phyloP scores from a whole-genome alignment of 2,113 vertebrate genomes.

The Ranitomeya variabilis region DNA sequence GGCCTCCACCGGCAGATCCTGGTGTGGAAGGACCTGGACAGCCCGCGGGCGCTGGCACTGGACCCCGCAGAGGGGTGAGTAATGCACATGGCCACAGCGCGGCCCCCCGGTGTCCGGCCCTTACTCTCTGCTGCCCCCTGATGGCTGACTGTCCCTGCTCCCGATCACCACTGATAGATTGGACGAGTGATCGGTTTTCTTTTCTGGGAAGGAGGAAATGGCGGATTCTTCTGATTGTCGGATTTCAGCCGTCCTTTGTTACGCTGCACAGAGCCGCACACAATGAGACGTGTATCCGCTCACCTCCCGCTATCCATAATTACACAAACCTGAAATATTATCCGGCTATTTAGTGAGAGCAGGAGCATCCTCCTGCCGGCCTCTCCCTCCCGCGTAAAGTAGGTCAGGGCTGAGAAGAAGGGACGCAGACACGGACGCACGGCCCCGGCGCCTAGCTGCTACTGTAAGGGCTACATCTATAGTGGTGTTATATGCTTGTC shows the following conservation, averaged over 20 bases:
- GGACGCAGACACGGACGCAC: not conserved
- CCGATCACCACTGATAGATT: no score
- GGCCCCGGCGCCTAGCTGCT: no score
- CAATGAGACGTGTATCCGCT: slow-evolving; percentile 27
- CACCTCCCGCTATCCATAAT: slow-evolving; percentile 40
- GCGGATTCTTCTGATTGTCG: not conserved
- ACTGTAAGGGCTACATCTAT: no score
- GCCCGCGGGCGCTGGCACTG: slow-evolving; percentile 87
- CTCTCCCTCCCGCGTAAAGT: not conserved
- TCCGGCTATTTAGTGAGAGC: slow-evolving; percentile 52
- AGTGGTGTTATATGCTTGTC: no score
- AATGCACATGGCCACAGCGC: not conserved
- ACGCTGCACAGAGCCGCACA: slow-evolving; percentile 31
- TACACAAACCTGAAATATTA: slow-evolving; percentile 58
- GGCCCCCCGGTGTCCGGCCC: no score
- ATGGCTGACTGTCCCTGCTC: no score
- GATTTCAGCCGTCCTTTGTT: slow-evolving; percentile 16
- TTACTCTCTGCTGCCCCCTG: no score
- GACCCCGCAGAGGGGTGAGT: slow-evolving; percentile 92
- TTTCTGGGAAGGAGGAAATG: no score
- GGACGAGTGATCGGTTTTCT: no score
- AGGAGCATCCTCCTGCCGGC: slow-evolving; percentile 47
- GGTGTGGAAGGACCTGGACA: slow-evolving; percentile 97
- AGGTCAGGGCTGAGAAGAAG: not conserved
- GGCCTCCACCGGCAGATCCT: slow-evolving; percentile 93